Base-by-base conservation (phyloP, 2,888 invertebrate species). In the Drosophila koepferae region DNA sequence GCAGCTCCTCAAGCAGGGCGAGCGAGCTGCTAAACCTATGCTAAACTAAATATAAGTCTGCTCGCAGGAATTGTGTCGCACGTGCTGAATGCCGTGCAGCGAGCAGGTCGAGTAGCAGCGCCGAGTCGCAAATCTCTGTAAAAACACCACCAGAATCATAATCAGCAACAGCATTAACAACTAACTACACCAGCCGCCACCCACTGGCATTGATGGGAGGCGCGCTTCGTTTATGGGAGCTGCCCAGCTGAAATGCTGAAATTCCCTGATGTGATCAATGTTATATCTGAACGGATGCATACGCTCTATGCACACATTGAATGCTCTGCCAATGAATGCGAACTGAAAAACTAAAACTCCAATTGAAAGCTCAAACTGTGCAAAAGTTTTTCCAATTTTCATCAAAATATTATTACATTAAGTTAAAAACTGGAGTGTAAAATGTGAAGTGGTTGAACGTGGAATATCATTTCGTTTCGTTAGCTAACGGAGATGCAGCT, bases 21-120 rank as follows among this genome's bases (percentile, higher is more conserved):
- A 36, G 54, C 43, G 49, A 38, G 54, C 20, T 16, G 85, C 80
- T 70, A 80, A 85, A 72, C 72, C 82, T 89, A 84, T 49, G 72
- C 89, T 85, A 90, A 89, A 95, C 95, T 96, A 96, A 95, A 96
- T 96, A 94, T 95, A 96, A 92, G 96, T 96, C 94, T 96, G 96
- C 94, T 96, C 96, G 94, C 96, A 96, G 94, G 96, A 96, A 93
- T 96, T 96, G 94, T 96, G 96, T 91, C 96, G 95, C 93, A 95
- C 94, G 93, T 95, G 95, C 91, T 95, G 95, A 90, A 95, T 95
- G 92, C 95, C 95, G 93, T 95, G 95, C 91, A 96, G 94, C 93
- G 96, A 96, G 93, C 96, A 96, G 92, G 96, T 96, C 88, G 96
- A 96, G 94, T 96, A 96, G 95, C 96, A 96, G 87, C 96, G 95